Percentiles rank a stretch among this genome's conserved stretches.
phyloP scores from a whole-genome alignment of 2,888 invertebrate genomes.

The Orchesellides sinensis region DNA sequence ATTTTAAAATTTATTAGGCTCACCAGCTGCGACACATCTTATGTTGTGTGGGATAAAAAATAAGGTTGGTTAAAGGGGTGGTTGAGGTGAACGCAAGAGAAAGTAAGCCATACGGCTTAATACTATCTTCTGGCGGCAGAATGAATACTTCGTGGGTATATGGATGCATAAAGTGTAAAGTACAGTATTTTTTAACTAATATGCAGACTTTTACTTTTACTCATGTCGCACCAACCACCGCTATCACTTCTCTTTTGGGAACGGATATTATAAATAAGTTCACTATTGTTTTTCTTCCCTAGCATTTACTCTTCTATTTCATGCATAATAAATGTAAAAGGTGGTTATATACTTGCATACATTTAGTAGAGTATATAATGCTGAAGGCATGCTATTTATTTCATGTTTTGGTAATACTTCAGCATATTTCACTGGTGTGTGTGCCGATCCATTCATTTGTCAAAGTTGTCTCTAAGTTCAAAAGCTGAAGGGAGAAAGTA shows the following conservation, averaged over 20 bases:
- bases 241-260: not conserved
- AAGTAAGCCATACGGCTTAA: not conserved
- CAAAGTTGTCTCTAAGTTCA: not conserved
- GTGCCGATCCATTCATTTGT: constrained; percentile 2
- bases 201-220: constrained; percentile 17
- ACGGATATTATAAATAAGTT: not conserved
- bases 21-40: constrained; percentile 33
- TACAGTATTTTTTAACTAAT: not conserved
- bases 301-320: not conserved
- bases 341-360: not conserved
- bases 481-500: not conserved
- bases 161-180: not conserved
- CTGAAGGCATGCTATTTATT: not conserved
- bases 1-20: constrained; percentile 48
- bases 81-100: not conserved
- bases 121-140: not conserved
- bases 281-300: not conserved
- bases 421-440: not conserved
- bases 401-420: too few relatives aligned
- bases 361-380: not conserved
- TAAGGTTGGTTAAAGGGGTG: not conserved
- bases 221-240: constrained; percentile 9
- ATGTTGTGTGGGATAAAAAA: not conserved
- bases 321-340: not conserved
- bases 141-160: not conserved